Evolutionary conservation across 2,888 invertebrate species (phyloP), one percentile per base, ranked within the genome.

Genomic region (Hymenopus coronatus): DNA sequence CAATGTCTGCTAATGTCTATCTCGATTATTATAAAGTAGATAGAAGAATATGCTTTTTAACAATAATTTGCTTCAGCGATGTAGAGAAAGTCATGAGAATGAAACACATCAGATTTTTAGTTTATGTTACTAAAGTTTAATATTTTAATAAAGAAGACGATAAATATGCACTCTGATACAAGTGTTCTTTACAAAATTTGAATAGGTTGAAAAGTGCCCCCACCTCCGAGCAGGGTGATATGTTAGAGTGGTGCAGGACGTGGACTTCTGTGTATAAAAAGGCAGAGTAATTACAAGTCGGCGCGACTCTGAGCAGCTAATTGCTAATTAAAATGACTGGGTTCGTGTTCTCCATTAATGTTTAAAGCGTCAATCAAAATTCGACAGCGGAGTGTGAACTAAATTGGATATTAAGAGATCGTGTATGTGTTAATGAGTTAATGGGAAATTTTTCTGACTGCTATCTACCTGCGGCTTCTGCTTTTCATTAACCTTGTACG

Each of bases 341-440:
- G 81, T 87, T 87, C 86, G 82, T 15, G 33, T 82, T 82, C 33
- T 30, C 82, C 82, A 87, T 87, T 87, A 87, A 87, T n/a, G n/a
- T 87, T 70, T 87, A 82, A 87, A 87, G 81, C 87, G 87, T 87
- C 87, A 87, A 82, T 87, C 87, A 87, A 33, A 87, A 82, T 87
- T 87, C 87, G 87, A 87, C 87, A 87, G 84, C 25, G 28, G 30
- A n/a, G 30, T 28, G 83, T 83, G 83, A 83, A 83, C 28, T 28
- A 84, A 84, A 84, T 84, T 30, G 84, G 84, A 84, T 84, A 30
- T 30, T 30, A 30, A 28, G 85, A 46, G 83, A 83, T 70, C 54
- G 20, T 70, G 54, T 70, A 25, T 70, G 54, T 70, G 54, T 70
- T 70, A 70, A 70, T 70, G 54, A 70, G 54, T 70, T 70, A 70